phyloP scores from a whole-genome alignment of 2,888 invertebrate genomes.

The Lottia gigantea region DNA sequence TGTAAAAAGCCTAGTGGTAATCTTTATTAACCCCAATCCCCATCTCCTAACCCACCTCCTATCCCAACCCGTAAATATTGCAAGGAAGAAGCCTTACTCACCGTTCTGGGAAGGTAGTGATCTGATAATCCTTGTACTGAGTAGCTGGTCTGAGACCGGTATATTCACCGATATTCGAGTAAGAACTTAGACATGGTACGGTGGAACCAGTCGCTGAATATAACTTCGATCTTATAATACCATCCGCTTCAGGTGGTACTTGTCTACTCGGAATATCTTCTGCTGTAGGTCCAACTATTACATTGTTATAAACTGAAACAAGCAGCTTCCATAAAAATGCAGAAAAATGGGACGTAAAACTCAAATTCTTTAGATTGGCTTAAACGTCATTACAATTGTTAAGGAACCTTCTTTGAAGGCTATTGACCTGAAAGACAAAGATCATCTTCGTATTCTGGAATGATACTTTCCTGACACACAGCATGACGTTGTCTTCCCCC shows the following conservation, averaged over 20 bases:
- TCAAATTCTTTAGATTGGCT: too few relatives aligned
- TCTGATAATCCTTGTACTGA: conserved; percentile 53
- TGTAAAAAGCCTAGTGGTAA: too few relatives aligned
- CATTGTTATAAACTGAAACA: conserved; percentile 52
- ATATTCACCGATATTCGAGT: conserved; percentile 43
- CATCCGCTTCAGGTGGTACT: conserved; percentile 32
- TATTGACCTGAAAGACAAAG: too few relatives aligned
- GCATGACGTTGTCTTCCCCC: too few relatives aligned
- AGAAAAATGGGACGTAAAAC: too few relatives aligned
- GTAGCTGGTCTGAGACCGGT: conserved; percentile 59
- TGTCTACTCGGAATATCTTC: conserved; percentile 42
- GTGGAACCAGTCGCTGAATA: conserved; percentile 27
- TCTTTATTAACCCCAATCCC: too few relatives aligned
- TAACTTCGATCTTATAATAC: conserved; percentile 34
- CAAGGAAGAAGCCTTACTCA: conserved; percentile 14
- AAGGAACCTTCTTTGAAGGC: too few relatives aligned
- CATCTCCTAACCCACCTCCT: too few relatives aligned
- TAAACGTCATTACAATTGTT: too few relatives aligned
- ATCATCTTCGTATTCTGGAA: too few relatives aligned
- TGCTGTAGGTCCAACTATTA: conserved; percentile 58
- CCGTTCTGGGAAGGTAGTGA: conserved; percentile 40
- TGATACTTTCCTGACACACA: too few relatives aligned
- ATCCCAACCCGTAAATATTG: too few relatives aligned
- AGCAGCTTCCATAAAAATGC: neutral
- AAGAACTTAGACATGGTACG: conserved; percentile 35